Evolutionary conservation across 1,140 invertebrate genomes (phyloP), one percentile per base, ranked within the genome.

Genomic region (Drosophila grimshawi): DNA sequence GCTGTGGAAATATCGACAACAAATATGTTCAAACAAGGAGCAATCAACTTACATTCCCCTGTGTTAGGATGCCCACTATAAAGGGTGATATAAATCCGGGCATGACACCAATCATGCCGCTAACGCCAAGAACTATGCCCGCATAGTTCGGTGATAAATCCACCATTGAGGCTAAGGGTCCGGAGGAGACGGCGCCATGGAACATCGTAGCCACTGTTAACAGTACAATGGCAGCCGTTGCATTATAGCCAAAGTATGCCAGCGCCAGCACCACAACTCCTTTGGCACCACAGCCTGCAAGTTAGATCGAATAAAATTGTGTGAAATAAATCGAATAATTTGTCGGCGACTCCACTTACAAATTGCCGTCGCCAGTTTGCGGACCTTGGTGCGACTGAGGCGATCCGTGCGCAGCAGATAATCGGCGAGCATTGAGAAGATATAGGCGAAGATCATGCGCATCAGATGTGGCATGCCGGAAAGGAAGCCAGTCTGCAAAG

Each of bases 101-200:
- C 32, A 93, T 86, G 30, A 93, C 91, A 0, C 93, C 92, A 11
- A 95, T 90, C 73, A 94, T 91, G 30, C 94, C 94, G 64, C 92
- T 93, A n/a, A 95, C 93, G 1, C 95, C 95, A n/a, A 95, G 91
- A 0, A 94, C 81, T 5, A 95, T 92, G 66, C 93, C 94, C n/a
- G 95, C 95, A 91, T 95, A 95, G 92, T 96, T 96, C 1, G 95
- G 95, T 46, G 95, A 94, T 8, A 96, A 91, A 71, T 96, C 95
- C 2, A 96, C 95, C 33, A 95, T 93, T 19, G 93, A 94, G 1
- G 95, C 94, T 41, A 96, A 85, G 0, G 94, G 94, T 2, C 95
- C 95, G 0, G 95, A 94, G 0, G 95, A 95, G 1, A 95, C 93
- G 0, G 95, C 94, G 2, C 95, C 96, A 78, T 95, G 95, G 3